Conservation (phyloP, 2,888 invertebrate species). For the Apamea crenata region DNA sequence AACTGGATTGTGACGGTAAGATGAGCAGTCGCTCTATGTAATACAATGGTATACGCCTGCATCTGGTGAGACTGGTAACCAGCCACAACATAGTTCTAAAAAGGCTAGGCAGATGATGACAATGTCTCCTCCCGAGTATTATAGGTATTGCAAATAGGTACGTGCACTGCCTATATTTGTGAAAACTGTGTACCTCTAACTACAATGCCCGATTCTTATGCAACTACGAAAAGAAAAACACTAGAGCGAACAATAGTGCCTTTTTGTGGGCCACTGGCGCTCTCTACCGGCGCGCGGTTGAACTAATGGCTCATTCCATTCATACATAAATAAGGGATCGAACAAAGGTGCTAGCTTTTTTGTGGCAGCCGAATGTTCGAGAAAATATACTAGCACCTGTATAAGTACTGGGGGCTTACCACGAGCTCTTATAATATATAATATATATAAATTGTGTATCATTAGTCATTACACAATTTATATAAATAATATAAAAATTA, state of each 20-base stretch:
- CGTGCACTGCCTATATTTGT: background rate
- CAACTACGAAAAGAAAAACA: conserved; percentile 61
- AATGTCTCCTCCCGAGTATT: background rate
- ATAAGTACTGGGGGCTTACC: background rate
- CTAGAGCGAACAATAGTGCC: conserved; percentile 62
- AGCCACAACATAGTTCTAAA: background rate
- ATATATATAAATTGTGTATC: too few species aligned
- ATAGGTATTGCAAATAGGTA: background rate
- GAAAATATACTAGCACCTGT: conserved; percentile 47
- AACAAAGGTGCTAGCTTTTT: conserved; percentile 64
- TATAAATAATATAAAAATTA: too few species aligned
- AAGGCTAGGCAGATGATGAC: background rate
- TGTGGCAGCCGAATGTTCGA: conserved; percentile 49
- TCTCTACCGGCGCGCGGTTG: conserved; percentile 58
- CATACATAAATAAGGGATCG: conserved; percentile 69
- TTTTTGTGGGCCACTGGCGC: conserved; percentile 62
- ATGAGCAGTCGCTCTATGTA: background rate
- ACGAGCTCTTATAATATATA: too few species aligned
- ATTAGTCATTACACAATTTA: too few species aligned
- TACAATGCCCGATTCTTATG: conserved; percentile 51
- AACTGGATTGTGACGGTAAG: background rate
- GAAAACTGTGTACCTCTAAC: background rate
- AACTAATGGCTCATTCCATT: conserved; percentile 70
- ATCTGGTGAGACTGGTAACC: background rate
- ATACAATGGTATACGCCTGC: background rate